Percentiles rank a stretch among this genome's conserved stretches.
phyloP scores from a whole-genome alignment of 2,888 invertebrate genomes.

The Liposcelis brunnea region DNA sequence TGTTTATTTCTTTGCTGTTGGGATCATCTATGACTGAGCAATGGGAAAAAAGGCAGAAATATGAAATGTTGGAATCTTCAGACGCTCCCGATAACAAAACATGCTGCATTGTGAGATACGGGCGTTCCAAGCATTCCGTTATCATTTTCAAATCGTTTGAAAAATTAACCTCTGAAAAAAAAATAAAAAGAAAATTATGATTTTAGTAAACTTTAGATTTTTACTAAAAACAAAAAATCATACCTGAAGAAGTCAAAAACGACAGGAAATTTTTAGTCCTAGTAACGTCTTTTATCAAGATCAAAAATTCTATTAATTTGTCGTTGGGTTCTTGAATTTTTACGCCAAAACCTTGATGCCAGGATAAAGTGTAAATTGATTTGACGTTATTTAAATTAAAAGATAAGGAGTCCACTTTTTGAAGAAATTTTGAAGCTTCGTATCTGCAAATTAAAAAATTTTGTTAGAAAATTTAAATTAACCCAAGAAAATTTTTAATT shows the following conservation, averaged over 20 bases:
- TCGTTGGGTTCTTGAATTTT: constrained; percentile 27
- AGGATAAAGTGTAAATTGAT: constrained; percentile 32
- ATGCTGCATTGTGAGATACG: constrained; percentile 20
- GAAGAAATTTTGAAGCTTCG: constrained; percentile 35
- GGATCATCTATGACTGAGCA: constrained; percentile 25
- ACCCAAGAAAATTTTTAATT: constrained; percentile 5
- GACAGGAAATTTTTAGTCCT: constrained; percentile 33
- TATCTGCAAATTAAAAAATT: constrained; percentile 23
- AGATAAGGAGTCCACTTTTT: constrained; percentile 29
- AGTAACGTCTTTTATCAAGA: constrained; percentile 33
- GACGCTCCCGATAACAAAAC: constrained; percentile 21
- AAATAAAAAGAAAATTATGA: no score
- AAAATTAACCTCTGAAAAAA: no score
- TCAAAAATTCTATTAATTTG: constrained; percentile 21
- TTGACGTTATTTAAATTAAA: constrained; percentile 28
- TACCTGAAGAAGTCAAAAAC: constrained; percentile 27
- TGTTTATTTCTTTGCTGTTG: constrained; percentile 20
- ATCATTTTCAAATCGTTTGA: no score
- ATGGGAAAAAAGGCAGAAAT: constrained; percentile 28
- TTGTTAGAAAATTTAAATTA: constrained; percentile 2
- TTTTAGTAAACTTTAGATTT: no score
- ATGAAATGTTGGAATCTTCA: constrained; percentile 21
- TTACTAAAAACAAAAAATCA: no score
- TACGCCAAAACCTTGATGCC: constrained; percentile 34
- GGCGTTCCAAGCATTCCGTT: constrained; percentile 18